Base-by-base conservation (phyloP, 2,113 vertebrate genomes). In the Pelecanus crispus region DNA sequence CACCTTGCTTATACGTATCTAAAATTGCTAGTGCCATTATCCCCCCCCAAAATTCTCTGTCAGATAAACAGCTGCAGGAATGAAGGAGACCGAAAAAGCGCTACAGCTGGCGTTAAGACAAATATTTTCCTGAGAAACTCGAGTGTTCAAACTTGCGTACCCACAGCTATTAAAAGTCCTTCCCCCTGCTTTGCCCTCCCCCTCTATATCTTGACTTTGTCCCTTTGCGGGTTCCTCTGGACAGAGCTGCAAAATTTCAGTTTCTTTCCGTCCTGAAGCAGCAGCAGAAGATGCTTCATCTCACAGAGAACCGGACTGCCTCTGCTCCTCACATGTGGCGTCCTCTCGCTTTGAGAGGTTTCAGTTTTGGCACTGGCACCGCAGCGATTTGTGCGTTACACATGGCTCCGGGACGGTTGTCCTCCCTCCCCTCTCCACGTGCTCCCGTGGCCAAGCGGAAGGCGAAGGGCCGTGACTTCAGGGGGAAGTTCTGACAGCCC, bases 1-100 rank as follows among this genome's bases (percentile, higher is more conserved):
- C 34, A 49, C 4, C 17, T 40, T 52, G 22, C 36, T 78, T 56
- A 81, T 8, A 55, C 0, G 0, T 10, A 59, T 2, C 40, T 70
- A 15, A 84, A 91, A 47, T 2, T 21, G 3, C 22, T 38, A 53
- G 14, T 10, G 28, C 10, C 66, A 62, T 29, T 50, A 71, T 16
- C 59, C 24, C 42, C 42, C 40, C 42, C 42, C 11, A 11, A 44
- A 31, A 25, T 2, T 42, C 3, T 73, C 28, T 73, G 87, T 58
- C 45, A 58, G 29, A 58, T 58, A 62, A 86, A 77, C 13, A 86
- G 44, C 36, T 14, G 5, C 55, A 71, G 17, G 19, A 94, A 84
- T 1, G 2, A 84, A 78, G 38, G 9, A 49, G 29, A 50, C 31
- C 31, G 68, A 62, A 58, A 73, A 87, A 81, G 42, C 61, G 59